Evolutionary conservation across 23 tunicate species (phyloP).

Genomic region (Ciona savignyi): DNA sequence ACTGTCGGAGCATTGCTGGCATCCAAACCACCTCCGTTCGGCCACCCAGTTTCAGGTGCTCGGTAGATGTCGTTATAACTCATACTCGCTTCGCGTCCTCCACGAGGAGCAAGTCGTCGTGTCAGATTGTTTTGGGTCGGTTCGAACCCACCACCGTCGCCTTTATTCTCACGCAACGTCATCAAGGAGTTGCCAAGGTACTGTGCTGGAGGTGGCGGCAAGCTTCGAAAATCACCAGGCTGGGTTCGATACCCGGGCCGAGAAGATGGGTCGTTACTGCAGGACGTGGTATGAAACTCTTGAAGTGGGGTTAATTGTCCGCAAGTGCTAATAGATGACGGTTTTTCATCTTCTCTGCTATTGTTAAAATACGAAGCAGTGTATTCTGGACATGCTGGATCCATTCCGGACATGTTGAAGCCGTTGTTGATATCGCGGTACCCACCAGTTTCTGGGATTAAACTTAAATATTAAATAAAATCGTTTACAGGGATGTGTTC

Average conservation of each 20-base stretch:
- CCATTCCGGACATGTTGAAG: neutral
- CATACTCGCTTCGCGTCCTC: constrained; percentile 47
- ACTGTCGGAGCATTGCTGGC: neutral
- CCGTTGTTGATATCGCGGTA: neutral
- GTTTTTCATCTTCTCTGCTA: constrained; percentile 1
- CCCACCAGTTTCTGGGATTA: no score
- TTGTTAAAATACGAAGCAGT: no score
- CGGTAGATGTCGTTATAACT: constrained; percentile 81
- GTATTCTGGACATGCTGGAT: neutral
- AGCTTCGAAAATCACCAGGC: neutral
- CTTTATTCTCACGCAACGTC: constrained; percentile 9
- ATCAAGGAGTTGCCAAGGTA: constrained; percentile 28
- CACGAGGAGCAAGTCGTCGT: neutral
- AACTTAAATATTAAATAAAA: no score
- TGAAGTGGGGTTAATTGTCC: constrained; percentile 4
- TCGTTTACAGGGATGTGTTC: no score
- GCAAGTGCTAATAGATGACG: neutral
- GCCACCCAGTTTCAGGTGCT: constrained; percentile 13
- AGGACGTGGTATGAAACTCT: constrained; percentile 2
- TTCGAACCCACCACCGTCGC: constrained; percentile 8
- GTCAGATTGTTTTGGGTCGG: neutral
- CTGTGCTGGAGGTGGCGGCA: constrained; percentile 50
- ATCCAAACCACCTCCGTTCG: neutral
- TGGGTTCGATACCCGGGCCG: neutral
- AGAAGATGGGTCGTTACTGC: neutral